Percentiles rank a stretch among this genome's conserved stretches.
These are phyloP conservation scores for Temnothorax longispinosus DNA, from an alignment of 1,140 invertebrate species.

Conservation along the genomic window DNA sequence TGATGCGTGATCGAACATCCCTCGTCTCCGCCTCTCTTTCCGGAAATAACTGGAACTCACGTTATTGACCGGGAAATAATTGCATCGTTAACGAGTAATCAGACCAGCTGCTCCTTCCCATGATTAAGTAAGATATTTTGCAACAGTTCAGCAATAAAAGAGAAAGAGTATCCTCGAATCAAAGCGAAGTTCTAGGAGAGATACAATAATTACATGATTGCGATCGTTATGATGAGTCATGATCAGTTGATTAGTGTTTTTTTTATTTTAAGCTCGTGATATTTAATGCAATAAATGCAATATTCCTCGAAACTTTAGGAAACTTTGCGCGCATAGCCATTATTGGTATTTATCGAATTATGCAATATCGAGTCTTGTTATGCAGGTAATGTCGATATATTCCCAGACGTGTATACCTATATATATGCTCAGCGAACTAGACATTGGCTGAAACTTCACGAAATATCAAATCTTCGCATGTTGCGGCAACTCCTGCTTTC, in stretches of 20 bases:
- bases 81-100: constrained; percentile 63
- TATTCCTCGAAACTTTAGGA: constrained; percentile 9
- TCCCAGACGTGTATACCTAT: not conserved
- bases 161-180: too few relatives aligned
- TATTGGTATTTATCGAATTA: constrained; percentile 40
- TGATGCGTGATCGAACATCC: constrained; percentile 44
- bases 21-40: constrained; percentile 5
- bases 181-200: not conserved
- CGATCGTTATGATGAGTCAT: not conserved
- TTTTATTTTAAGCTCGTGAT: not conserved
- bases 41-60: constrained; percentile 47
- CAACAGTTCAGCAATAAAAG: constrained; percentile 19
- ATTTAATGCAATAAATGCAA: constrained; percentile 14
- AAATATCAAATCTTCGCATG: constrained; percentile 49
- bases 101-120: constrained; percentile 30
- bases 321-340: not conserved
- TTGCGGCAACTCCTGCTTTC: not conserved
- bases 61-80: constrained; percentile 68
- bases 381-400: constrained; percentile 46
- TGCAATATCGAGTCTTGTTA: constrained; percentile 21
- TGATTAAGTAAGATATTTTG: constrained; percentile 63
- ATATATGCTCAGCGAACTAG: constrained; percentile 3
- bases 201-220: not conserved
- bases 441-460: constrained; percentile 47
- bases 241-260: not conserved